Evolutionary conservation across 2,888 invertebrate genomes (phyloP), one percentile per base, ranked within the genome.

Genomic region (Holacanthella duospinosa): DNA sequence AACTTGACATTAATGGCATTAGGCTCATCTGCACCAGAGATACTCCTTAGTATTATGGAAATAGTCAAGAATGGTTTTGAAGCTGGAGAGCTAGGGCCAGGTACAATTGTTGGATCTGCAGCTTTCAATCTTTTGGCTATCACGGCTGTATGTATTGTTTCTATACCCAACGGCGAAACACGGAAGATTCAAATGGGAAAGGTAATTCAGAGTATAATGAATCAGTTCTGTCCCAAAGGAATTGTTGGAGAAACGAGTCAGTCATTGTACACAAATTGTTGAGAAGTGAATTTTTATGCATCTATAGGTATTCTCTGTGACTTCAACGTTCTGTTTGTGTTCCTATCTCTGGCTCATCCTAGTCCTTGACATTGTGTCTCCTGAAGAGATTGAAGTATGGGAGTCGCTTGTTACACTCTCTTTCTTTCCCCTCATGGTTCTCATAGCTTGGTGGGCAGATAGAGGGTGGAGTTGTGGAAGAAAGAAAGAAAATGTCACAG

Each of bases 321-420:
- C 79, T 0, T 75, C 77, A 2, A 71, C 77, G 56, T 80, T 80
- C 75, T 75, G 77, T 63, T 78, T 82, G 25, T 80, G 82, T 66
- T 83, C 84, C 9, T 84, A 84, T 75, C 71, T 83, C 54, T 84
- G 84, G 84, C 76, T 84, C 29, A 75, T 82, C 55, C 72, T 83
- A 28, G 78, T 82, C 64, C 75, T 82, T 62, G 75, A 73, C 27
- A 67, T 73, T 26, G 75, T 77, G 43, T 75, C 80, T 0, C 79
- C 79, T 1, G 68, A 76, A 36, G 74, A 73, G 3, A 77, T 83
- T 29, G 81, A 82, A 57, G 68, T 81, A 12, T 83, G 83, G 83
- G 83, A 84, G 73, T 82, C 82, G 0, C 73, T 80, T 2, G 71
- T 82, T 55, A 84, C 83, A 0, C 77, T 84, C 61, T 71, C 81